Evolutionary conservation across 1,140 invertebrate species (phyloP).

Genomic region (Rhagoletis zephyria): DNA sequence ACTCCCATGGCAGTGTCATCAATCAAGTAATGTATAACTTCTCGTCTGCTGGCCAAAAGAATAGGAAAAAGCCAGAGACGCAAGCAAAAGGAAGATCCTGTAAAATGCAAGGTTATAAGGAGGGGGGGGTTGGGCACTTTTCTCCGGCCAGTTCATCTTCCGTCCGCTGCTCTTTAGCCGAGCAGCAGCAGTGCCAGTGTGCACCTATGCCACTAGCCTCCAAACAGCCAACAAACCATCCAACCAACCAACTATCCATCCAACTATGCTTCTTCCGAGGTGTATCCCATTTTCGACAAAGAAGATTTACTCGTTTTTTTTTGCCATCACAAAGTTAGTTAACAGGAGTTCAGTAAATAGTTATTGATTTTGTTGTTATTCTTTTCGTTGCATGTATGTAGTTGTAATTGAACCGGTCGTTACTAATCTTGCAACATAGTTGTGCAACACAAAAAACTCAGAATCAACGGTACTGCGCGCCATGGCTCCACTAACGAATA

Average conservation of each 20-base stretch:
- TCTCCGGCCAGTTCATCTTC: neutral
- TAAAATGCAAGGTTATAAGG: neutral
- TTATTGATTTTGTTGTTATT: slow-evolving; percentile 44
- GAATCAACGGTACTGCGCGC: slow-evolving; percentile 67
- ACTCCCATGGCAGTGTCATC: neutral
- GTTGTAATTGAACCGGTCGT: slow-evolving; percentile 70
- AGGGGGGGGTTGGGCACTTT: neutral
- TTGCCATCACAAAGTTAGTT: neutral
- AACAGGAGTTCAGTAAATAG: slow-evolving; percentile 34
- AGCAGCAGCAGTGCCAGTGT: neutral
- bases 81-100: neutral
- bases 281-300: slow-evolving; percentile 37
- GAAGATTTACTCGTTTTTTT: slow-evolving; percentile 25
- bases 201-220: neutral
- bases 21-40: slow-evolving; percentile 10
- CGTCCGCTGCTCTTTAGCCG: too few relatives aligned
- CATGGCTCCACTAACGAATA: slow-evolving; percentile 37
- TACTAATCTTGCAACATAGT: slow-evolving; percentile 72
- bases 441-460: slow-evolving; percentile 72
- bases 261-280: neutral
- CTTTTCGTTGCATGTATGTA: neutral
- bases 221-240: neutral
- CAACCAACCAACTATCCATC: neutral
- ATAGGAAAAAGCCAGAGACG: neutral
- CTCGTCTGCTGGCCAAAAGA: neutral